A percentile compares a stretch with the other conserved stretches of the same genome.
phyloP scores from a whole-genome alignment of 2,888 invertebrate genomes.

The Drosophila quinaria region DNA sequence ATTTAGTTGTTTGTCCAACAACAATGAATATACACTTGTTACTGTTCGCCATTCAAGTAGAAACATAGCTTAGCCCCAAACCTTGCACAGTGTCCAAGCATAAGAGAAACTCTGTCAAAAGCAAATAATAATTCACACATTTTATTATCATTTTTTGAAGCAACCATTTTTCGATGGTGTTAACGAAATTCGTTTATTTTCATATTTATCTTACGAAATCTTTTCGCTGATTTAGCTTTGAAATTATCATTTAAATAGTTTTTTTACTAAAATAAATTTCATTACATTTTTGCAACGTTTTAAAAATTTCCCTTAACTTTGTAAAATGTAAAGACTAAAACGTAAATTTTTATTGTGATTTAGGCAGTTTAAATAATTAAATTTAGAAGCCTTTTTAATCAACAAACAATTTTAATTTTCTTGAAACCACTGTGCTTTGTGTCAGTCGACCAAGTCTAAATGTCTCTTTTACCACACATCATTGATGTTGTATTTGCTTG shows the following conservation, averaged over 20 bases:
- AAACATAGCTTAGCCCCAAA: slow-evolving; percentile 8
- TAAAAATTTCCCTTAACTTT: background rate
- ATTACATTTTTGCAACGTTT: background rate
- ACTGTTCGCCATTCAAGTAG: slow-evolving; percentile 1
- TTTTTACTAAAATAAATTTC: background rate
- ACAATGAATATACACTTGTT: slow-evolving; percentile 29
- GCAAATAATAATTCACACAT: background rate
- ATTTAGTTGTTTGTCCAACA: slow-evolving; percentile 32
- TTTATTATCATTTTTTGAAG: slow-evolving; percentile 3
- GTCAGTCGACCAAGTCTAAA: slow-evolving; percentile 25
- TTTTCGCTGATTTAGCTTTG: background rate
- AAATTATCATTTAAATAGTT: background rate
- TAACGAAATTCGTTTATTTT: background rate
- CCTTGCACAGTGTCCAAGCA: slow-evolving; percentile 34
- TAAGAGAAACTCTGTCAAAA: background rate
- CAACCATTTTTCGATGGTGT: background rate
- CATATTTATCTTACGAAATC: background rate
- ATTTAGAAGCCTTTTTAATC: too few relatives aligned
- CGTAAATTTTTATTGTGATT: too few relatives aligned
- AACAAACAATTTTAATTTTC: background rate
- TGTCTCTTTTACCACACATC: slow-evolving; percentile 28
- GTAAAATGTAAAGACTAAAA: too few relatives aligned
- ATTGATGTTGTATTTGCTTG: slow-evolving; percentile 7
- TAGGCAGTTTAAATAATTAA: too few relatives aligned
- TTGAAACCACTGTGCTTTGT: slow-evolving; percentile 30